Conservation (phyloP, 2,888 invertebrate species). For the Phaonia tiefii region DNA sequence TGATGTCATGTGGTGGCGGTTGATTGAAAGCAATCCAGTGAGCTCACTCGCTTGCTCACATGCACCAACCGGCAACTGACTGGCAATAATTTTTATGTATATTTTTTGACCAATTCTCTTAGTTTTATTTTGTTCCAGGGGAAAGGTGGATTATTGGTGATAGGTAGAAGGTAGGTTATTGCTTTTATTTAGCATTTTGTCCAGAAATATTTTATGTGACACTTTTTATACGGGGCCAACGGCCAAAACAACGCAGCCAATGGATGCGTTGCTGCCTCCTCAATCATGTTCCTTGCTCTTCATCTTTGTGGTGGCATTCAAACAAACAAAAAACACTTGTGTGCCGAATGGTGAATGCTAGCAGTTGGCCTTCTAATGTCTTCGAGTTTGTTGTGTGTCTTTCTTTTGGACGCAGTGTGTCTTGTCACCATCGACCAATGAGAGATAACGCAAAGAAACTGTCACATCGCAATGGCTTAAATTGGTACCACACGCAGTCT, state of each 20-base stretch:
- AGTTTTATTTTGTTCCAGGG: background rate
- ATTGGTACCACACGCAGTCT: slow-evolving; percentile 16
- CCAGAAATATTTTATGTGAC: slow-evolving; percentile 51
- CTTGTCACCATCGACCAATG: slow-evolving; percentile 21
- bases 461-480: background rate
- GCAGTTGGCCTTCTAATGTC: slow-evolving; percentile 44
- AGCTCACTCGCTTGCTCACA: slow-evolving; percentile 26
- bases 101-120: slow-evolving; percentile 9
- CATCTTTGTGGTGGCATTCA: background rate
- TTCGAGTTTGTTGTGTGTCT: slow-evolving; percentile 3
- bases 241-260: too few relatives aligned
- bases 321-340: too few relatives aligned
- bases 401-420: background rate
- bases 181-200: slow-evolving; percentile 59
- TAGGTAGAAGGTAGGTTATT: slow-evolving; percentile 2
- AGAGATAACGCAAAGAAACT: slow-evolving; percentile 13
- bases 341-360: too few relatives aligned
- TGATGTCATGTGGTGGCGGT: slow-evolving; percentile 76
- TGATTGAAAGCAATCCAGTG: slow-evolving; percentile 77
- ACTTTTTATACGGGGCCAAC: slow-evolving; percentile 37
- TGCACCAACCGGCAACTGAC: background rate
- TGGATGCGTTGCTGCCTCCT: background rate
- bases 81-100: slow-evolving; percentile 47
- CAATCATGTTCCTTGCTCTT: background rate
- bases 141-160: slow-evolving; percentile 14